These are phyloP conservation scores for Chionoecetes opilio DNA, from an alignment of 1,140 invertebrate species.

Conservation along the genomic window DNA sequence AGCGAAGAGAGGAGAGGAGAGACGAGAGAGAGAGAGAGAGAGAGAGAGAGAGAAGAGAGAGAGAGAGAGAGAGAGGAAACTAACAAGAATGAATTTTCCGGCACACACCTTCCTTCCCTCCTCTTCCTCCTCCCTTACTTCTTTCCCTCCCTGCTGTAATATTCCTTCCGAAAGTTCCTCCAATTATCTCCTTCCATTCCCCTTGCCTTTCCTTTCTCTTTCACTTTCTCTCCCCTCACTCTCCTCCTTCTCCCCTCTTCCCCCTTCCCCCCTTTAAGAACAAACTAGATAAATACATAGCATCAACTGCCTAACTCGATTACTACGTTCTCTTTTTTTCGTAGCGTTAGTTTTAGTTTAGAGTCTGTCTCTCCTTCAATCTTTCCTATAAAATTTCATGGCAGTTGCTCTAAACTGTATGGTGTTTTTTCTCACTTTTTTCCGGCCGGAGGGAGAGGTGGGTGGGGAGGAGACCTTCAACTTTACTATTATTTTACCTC, in stretches of 20 bases:
- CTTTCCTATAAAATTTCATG: too few relatives aligned
- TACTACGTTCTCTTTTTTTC: too few relatives aligned
- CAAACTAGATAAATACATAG: too few relatives aligned
- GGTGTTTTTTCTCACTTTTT: too few relatives aligned
- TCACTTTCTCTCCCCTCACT: background rate
- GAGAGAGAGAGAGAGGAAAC: slow-evolving; percentile 46
- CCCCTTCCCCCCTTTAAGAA: background rate
- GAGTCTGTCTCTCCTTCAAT: too few relatives aligned
- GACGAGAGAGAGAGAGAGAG: slow-evolving; percentile 49
- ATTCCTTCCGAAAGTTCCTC: background rate
- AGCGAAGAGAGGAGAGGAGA: background rate
- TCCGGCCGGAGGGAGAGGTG: too few relatives aligned
- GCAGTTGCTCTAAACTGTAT: too few relatives aligned
- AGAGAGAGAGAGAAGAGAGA: slow-evolving; percentile 57
- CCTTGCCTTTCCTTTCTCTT: background rate
- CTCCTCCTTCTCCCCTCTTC: background rate
- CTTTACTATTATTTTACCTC: too few relatives aligned
- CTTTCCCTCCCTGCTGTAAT: background rate
- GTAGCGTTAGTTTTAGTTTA: too few relatives aligned
- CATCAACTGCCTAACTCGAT: too few relatives aligned
- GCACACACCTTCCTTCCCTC: background rate
- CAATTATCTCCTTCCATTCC: background rate
- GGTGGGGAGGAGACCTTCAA: too few relatives aligned
- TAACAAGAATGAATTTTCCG: background rate
- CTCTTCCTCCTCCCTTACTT: background rate